Conservation (phyloP, 2,113 vertebrate species). For the Chroicocephalus ridibundus region DNA sequence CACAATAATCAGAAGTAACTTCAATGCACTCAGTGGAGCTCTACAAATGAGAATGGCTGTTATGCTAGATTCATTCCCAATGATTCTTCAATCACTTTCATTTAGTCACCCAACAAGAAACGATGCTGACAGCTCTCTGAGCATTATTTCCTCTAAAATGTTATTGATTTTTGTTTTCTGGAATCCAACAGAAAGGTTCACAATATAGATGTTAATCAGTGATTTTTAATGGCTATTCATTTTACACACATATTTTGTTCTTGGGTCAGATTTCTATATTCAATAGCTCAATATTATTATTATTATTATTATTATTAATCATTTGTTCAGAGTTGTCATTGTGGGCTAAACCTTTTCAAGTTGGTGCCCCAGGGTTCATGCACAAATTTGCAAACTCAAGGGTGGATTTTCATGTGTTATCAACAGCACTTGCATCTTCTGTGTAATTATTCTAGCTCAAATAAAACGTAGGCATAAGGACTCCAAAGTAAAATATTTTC, state of each 20-base stretch:
- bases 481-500: not conserved
- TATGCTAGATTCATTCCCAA: not conserved
- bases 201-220: not conserved
- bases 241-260: not conserved
- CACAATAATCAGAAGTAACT: not conserved
- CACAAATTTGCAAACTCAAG: not conserved
- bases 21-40: not conserved
- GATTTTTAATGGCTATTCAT: not conserved
- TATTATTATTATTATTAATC: not conserved
- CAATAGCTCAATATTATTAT: not conserved
- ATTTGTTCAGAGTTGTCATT: not conserved
- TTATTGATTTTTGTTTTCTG: not conserved
- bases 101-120: not conserved
- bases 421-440: not conserved
- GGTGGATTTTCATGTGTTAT: not conserved
- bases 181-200: not conserved
- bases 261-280: not conserved
- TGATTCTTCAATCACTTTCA: not conserved
- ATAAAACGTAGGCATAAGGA: not conserved
- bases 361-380: not conserved
- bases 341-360: not conserved
- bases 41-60: not conserved
- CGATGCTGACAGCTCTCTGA: not conserved
- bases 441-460: not conserved
- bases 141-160: not conserved